Base-by-base conservation (phyloP, 2,888 invertebrate genomes). In the Baccha elongata region DNA sequence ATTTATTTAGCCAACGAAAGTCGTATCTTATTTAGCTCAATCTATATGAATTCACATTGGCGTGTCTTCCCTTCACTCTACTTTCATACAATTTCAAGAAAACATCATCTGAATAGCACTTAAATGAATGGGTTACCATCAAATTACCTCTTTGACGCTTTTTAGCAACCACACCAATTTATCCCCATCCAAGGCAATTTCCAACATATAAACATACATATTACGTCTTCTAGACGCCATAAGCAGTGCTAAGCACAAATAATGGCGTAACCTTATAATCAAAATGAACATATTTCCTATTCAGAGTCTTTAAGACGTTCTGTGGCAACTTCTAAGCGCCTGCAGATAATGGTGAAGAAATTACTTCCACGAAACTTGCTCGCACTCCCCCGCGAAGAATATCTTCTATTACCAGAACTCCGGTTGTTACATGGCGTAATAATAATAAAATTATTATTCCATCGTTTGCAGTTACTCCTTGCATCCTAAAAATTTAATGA, bases 401-500 rank as follows among this genome's bases (percentile, higher is more conserved):
- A 50, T 50, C n/a, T 67, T 26, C 42, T 15, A 8, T 50, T 13
- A n/a, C 26, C 23, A 42, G 17, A 53, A 29, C 10, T 26, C 37
- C 11, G 50, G 29, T 67, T 40, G 37, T 42, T 48, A 52, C 44
- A 78, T 19, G 42, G 52, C 8, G 40, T 68, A 67, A 67, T 79
- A 58, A 58, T 74, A 80, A 74, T 69, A 74, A 75, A 75, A 81
- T 69, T 60, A 81, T 75, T 65, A 75, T 81, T 71, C 75, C 75
- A 75, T 75, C 64, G 65, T 71, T 67, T 81, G 64, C 44, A 65
- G 58, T 58, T 37, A 64, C 32, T 52, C 44, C 15, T 32, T 55
- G 62, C 62, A 62, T 72, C 55, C 50, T 83, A 62, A 83, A 83
- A 75, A 76, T 83, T 76, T 83, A 83, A 83, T 76, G 81, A 76